These are phyloP conservation scores for Mesochorus sp. DNA, from an alignment of 2,888 invertebrate genomes.

Conservation along the genomic window DNA sequence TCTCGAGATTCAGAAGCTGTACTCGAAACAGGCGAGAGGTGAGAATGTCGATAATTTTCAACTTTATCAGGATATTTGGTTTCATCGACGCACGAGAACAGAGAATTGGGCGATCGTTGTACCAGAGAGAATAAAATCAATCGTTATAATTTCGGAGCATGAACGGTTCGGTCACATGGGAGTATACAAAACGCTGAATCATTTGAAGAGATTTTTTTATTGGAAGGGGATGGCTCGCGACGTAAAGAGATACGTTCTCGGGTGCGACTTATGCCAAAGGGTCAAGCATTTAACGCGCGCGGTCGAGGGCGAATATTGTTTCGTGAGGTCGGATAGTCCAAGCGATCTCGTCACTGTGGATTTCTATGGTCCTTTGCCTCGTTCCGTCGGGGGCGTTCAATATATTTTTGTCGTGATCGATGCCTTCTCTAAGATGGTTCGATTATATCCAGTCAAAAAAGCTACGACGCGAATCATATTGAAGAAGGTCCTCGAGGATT, in stretches of 20 bases:
- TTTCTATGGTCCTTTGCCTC: slow-evolving; percentile 56
- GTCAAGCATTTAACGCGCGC: slow-evolving; percentile 30
- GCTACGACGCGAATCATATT: slow-evolving; percentile 37
- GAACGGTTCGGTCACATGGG: slow-evolving; percentile 54
- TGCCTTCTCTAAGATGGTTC: slow-evolving; percentile 47
- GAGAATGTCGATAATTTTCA: background rate
- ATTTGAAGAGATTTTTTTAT: slow-evolving; percentile 56
- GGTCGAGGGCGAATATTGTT: slow-evolving; percentile 31
- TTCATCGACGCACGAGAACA: slow-evolving; percentile 1
- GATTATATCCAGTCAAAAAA: slow-evolving; percentile 43
- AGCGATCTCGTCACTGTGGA: slow-evolving; percentile 47
- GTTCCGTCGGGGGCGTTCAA: slow-evolving; percentile 42
- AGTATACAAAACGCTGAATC: slow-evolving; percentile 47
- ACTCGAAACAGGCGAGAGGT: no score
- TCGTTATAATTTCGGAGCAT: slow-evolving; percentile 35
- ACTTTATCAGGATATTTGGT: slow-evolving; percentile 51
- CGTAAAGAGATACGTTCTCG: slow-evolving; percentile 29
- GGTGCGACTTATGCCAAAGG: slow-evolving; percentile 55
- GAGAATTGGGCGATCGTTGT: slow-evolving; percentile 45
- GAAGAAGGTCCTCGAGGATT: slow-evolving; percentile 41
- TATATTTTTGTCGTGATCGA: slow-evolving; percentile 54
- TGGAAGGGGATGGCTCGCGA: slow-evolving; percentile 49
- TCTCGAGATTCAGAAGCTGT: background rate
- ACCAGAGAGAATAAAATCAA: background rate
- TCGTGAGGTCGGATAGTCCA: slow-evolving; percentile 16